Evolutionary conservation across 2,113 vertebrate species (phyloP), one percentile per base, ranked within the genome.

Genomic region (Myodes glareolus): DNA sequence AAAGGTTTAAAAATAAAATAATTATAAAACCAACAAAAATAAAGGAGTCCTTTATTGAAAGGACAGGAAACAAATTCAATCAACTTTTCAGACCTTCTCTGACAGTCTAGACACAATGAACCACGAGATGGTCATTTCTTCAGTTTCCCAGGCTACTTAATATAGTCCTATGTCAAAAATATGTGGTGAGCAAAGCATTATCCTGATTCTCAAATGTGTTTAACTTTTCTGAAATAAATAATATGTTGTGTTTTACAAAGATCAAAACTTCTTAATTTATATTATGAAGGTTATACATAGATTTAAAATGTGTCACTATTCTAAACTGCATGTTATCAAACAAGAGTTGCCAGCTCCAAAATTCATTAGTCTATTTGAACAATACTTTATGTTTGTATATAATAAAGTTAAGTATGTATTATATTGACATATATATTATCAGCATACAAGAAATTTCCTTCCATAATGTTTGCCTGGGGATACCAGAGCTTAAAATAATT

Each of bases 191-290:
- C 84, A 73, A 94, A 55, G 31, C 55, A 61, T 76, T 75, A 55
- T 68, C 0, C 16, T 29, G 63, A 47, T 5, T 5, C 1, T 86
- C n/a, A 2, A 2, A 31, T 78, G 42, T 8, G 1, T 5, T 82
- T 86, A 89, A 73, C 21, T 87, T 80, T 91, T 89, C 23, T 31
- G 47, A 91, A 87, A 75, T 80, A 91, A 70, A 58, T 90, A 31
- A 77, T 70, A 5, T 75, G 3, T 45, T 87, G 0, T 76, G 55
- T 27, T 94, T 87, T 55, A 81, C 33, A 55, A 77, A 72, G 2
- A 90, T 19, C 25, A 82, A 42, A 36, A 0, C 47, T 29, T 84
- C 16, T 52, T 87, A 13, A 86, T 11, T 33, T 95, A 73, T 11
- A 27, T 36, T 84, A 80, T 58, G 94, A 82, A 4, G 2, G 47